Conservation (phyloP, 92 coral and sea anemone species). For the Heteractis magnifica region DNA sequence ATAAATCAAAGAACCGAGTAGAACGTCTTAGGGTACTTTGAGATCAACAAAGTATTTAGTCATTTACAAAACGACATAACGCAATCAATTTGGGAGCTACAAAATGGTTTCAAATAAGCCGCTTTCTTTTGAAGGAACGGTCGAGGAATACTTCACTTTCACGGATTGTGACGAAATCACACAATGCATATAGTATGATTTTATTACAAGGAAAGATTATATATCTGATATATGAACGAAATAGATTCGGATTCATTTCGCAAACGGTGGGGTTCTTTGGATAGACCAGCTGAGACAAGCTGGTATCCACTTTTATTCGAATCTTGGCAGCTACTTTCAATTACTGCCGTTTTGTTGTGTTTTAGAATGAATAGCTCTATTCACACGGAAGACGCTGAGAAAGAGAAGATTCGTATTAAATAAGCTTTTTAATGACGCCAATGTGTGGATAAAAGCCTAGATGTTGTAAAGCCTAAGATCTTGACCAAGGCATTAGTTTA, state of each 20-base stretch:
- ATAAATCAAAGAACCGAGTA: background rate
- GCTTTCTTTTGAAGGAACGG: background rate
- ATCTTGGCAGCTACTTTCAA: constrained; percentile 8
- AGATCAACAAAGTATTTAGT: background rate
- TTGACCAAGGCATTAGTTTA: background rate
- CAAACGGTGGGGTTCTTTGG: background rate
- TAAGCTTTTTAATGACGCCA: background rate
- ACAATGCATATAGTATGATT: background rate
- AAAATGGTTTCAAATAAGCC: background rate
- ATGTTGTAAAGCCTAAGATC: background rate
- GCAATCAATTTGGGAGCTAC: background rate
- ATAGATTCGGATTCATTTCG: background rate
- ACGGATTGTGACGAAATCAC: background rate
- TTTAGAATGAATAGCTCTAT: background rate
- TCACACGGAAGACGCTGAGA: background rate
- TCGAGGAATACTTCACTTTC: background rate
- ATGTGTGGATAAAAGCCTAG: background rate
- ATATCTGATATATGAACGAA: background rate
- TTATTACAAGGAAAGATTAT: background rate
- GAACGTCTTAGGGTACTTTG: background rate
- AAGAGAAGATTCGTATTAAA: background rate
- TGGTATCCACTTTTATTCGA: background rate
- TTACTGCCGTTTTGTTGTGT: background rate
- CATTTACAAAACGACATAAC: background rate
- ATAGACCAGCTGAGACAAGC: background rate